Base-by-base conservation (phyloP, 53 echinoderm and acorn worm species). In the Stichopus horrens region DNA sequence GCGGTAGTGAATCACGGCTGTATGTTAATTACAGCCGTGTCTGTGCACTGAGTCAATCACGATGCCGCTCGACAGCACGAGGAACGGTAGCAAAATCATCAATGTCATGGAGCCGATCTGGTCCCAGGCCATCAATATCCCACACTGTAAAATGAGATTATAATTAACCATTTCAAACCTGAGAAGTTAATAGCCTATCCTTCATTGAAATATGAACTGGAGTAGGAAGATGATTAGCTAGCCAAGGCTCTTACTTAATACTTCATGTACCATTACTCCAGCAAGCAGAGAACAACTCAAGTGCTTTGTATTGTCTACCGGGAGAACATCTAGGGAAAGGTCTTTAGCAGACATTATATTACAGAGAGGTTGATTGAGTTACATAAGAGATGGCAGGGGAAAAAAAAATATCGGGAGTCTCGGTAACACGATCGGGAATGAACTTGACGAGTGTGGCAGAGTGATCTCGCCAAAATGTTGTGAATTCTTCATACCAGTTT, bases 151-250 rank as follows among this genome's bases (percentile, higher is more conserved):
- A 71, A 71, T 18, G 71, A 81, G 81, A 81, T 81, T 58, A 81
- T 81, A 81, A 81, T 81, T 81, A 81, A 81, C 81, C 56, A 22
- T 56, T 81, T 58, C 57, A 81, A 58, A 81, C 81, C 55, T 55
- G 81, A 81, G 58, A 81, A 81, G 58, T 57, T 81, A 58, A 81
- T 81, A 81, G 56, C 81, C 58, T 4, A 58, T n/a, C 71, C 57
- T 54, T 21, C 57, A 81, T 57, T 81, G 58, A 81, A 81, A 57
- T 81, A 81, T 81, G 81, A 81, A 58, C 81, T 21, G 58, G 23
- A 22, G 58, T 56, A 81, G 58, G 21, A 19, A 21, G 81, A 81
- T 81, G 81, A 81, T 81, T 81, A 56, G 57, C 58, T 57, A 20
- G 58, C 81, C 21, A 22, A 57, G 81, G 58, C 81, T 81, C 81